Percentiles rank a stretch among this genome's conserved stretches.
Evolutionary conservation across 2,113 vertebrate species (phyloP).

Genomic region (Rutilus rutilus): DNA sequence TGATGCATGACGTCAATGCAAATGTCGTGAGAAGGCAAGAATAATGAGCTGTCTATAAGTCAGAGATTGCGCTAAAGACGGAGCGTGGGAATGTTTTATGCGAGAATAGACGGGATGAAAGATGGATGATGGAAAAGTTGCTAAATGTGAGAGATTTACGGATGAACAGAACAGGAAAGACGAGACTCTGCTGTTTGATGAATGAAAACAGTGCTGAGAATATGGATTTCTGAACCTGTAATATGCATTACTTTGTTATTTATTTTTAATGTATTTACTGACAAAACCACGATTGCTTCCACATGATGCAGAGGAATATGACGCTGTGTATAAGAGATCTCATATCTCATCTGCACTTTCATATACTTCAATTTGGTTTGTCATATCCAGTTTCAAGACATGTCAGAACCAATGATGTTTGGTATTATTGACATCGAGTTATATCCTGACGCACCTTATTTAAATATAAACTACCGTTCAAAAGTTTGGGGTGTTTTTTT

Average conservation of each 20-base stretch:
- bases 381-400: no score
- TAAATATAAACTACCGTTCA: no score
- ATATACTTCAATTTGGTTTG: no score
- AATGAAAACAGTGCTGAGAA: neutral
- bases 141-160: neutral
- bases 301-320: neutral
- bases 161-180: neutral
- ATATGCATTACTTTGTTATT: neutral
- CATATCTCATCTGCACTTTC: no score
- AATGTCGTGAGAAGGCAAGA: constrained; percentile 10
- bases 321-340: no score
- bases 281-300: neutral
- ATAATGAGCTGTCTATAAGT: constrained; percentile 6
- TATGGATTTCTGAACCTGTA: neutral
- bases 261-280: neutral
- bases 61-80: constrained; percentile 39
- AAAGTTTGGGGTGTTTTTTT: neutral
- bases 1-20: neutral
- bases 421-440: no score
- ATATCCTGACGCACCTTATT: no score
- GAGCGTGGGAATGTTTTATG: constrained; percentile 46
- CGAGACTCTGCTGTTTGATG: neutral
- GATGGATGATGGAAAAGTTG: constrained; percentile 5
- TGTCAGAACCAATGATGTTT: no score
- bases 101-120: neutral